Base-by-base conservation (phyloP, 2,888 invertebrate species). In the Siphonodentalium dalli region DNA sequence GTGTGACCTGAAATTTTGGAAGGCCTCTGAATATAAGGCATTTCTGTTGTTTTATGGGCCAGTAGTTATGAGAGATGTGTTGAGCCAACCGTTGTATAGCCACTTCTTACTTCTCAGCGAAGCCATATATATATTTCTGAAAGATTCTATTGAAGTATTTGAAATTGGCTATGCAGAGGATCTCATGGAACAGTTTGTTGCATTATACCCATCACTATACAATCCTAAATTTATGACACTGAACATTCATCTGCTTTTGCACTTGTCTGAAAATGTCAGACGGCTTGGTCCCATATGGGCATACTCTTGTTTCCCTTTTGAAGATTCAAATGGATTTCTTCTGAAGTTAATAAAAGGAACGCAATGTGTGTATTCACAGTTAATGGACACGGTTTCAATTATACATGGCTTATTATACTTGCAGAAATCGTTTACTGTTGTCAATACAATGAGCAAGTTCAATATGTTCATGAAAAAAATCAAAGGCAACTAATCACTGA, bases 1-100 rank as follows among this genome's bases (percentile, higher is more conserved):
- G 9, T 18, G 35, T 33, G 46, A 46, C 28, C 24, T 29, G 9
- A 50, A 58, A 18, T 54, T 61, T 37, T 64, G 61, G 61, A 64
- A 64, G 40, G 61, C 61, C n/a, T 57, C 64, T n/a, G 64, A 64
- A 41, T 52, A 42, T 26, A 28, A 51, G 15, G 47, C 54, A 9
- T 63, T 41, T 24, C 42, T 63, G 24, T 37, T 63, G 11, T 59
- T 46, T 55, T 60, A 60, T 40, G 33, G 29, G 23, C 44, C 43
- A 21, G 31, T 41, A 8, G 13, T 46, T 6, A 5, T 52, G 9
- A 9, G 6, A 7, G 52, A 45, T 39, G 29, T 45, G 13, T 38
- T 52, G 23, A 24, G 31, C 11, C 18, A 11, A 8, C n/a, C 28
- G 9, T 24, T 45, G n/a, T 52, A 45, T 34, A 24, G 11, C 31